Conservation (phyloP, 2,888 invertebrate genomes). For the Liodrosophila aerea region DNA sequence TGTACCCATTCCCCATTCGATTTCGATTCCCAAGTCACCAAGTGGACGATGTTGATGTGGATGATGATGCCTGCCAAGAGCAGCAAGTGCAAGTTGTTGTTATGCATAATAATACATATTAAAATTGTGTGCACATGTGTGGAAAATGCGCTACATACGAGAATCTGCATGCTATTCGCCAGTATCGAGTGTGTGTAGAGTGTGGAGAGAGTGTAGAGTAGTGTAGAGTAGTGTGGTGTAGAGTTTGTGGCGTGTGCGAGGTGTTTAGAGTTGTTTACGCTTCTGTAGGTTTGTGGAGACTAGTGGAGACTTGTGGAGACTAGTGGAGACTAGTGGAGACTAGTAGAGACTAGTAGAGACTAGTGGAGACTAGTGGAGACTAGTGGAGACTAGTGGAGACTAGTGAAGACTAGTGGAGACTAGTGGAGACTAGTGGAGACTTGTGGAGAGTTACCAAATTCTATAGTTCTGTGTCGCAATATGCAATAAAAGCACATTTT, state of each 20-base stretch:
- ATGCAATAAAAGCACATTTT: neutral
- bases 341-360: too few species aligned
- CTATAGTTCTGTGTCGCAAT: neutral
- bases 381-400: too few species aligned
- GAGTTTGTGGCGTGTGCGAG: conserved; percentile 27
- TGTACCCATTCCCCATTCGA: neutral
- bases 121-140: conserved; percentile 15
- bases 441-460: neutral
- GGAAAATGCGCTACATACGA: neutral
- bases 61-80: conserved; percentile 61
- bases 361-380: too few species aligned
- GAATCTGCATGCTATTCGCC: neutral
- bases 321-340: too few species aligned
- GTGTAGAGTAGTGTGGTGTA: too few species aligned
- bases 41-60: conserved; percentile 5
- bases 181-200: conserved; percentile 15
- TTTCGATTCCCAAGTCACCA: conserved; percentile 2
- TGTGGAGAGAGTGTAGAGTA: conserved; percentile 17
- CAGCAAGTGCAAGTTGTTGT: conserved; percentile 71
- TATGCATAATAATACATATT: conserved; percentile 40
- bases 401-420: too few species aligned
- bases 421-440: neutral
- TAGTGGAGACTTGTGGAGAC: too few species aligned
- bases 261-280: too few species aligned
- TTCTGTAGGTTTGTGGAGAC: too few species aligned